Base-by-base conservation (phyloP, 2,113 vertebrate species). In the Prunella fulvescens region DNA sequence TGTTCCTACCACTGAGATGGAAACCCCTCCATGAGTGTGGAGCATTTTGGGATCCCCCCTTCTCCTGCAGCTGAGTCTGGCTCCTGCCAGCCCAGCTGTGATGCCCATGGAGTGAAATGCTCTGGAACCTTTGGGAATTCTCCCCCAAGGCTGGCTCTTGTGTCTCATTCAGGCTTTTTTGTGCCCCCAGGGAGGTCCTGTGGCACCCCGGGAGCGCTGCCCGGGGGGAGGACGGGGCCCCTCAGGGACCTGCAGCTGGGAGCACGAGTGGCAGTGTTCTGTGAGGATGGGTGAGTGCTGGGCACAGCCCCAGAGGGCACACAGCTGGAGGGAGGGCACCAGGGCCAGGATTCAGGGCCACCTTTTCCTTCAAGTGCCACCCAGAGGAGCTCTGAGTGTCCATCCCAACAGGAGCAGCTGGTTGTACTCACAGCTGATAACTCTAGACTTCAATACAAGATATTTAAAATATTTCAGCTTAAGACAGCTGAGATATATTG, bases 171-270 rank as follows among this genome's bases (percentile, higher is more conserved):
- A 5, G 9, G 3, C 10, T 12, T 28, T 58, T 47, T 6, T 14
- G 7, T n/a, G 11, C 4, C 50, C 29, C 53, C 88, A 98, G 98
- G 73, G 81, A 96, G 47, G n/a, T 95, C 91, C 64, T 98, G 98
- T 2, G 48, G 90, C 0, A 6, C 71, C 23, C 98, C 95, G 0
- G 96, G 66, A 37, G 90, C 50, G 0, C 70, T 97, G 95, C 85
- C 39, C 1, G 71, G 96, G 9, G 97, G 97, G 9, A 57, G 84
- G 51, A 56, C 7, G 33, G 40, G 56, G 6, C 0, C 54, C 19
- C 47, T 91, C 9, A 71, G 35, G 3, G 94, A 97, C 31, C 14
- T 96, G 23, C 29, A 4, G 61, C 96, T 97, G 4, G 96, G 96
- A 26, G 97, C 97, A 2, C 40, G 78, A 9, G 90, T 90, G 64